Evolutionary conservation across 2,113 vertebrate species (phyloP).

Genomic region (Oplegnathus fasciatus): DNA sequence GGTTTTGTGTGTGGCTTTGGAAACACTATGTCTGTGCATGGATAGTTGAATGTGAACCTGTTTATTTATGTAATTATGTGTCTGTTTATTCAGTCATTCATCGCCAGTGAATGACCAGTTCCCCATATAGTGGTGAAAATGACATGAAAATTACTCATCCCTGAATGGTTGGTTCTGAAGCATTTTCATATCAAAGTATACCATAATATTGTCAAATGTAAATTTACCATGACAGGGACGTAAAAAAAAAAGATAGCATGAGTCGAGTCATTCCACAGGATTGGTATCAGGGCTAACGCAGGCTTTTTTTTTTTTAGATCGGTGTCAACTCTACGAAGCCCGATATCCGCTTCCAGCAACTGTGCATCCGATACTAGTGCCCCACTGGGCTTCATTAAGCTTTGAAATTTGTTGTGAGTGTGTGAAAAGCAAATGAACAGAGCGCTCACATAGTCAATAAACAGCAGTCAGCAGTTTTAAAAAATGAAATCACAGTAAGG

Average conservation of each 20-base stretch:
- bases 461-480: background rate
- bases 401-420: background rate
- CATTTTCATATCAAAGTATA: background rate
- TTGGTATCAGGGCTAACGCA: background rate
- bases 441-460: background rate
- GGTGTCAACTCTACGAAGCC: background rate
- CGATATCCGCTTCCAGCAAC: background rate
- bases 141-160: background rate
- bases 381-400: background rate
- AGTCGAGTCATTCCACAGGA: background rate
- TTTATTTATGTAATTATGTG: background rate
- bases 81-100: background rate
- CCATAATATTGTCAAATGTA: background rate
- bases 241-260: no score
- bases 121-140: background rate
- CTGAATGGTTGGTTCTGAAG: fast-evolving
- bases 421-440: background rate
- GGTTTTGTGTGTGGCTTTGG: slow-evolving; percentile 15
- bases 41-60: background rate
- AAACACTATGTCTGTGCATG: background rate
- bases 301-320: background rate
- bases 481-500: background rate
- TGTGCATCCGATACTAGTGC: background rate
- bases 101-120: background rate
- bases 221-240: background rate